These are phyloP conservation scores for Parasteatoda lunata DNA, from an alignment of 2,888 invertebrate genomes.

Conservation along the genomic window DNA sequence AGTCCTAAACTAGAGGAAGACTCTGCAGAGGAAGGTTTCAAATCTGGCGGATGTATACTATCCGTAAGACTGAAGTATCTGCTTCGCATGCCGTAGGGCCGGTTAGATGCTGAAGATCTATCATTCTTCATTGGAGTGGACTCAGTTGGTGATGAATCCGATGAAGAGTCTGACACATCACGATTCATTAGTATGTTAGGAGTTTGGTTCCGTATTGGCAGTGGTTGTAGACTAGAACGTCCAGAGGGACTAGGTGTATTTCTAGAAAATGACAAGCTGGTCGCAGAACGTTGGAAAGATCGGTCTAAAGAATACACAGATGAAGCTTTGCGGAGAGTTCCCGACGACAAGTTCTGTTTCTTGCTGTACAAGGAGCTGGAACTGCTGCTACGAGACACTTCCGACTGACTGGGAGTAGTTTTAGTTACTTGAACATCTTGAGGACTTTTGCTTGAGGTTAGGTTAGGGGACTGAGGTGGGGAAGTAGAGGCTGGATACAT, in stretches of 20 bases:
- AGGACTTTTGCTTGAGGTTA: slow-evolving; percentile 12
- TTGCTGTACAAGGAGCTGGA: slow-evolving; percentile 65
- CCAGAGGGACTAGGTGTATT: slow-evolving; percentile 25
- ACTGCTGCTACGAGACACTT: slow-evolving; percentile 69
- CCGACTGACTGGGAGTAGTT: slow-evolving; percentile 1
- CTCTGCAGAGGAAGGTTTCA: slow-evolving; percentile 1
- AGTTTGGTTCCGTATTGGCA: slow-evolving; percentile 43
- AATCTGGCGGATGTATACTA: slow-evolving; percentile 13
- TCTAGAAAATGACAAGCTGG: slow-evolving; percentile 36
- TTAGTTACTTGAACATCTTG: slow-evolving; percentile 3
- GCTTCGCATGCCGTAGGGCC: slow-evolving; percentile 23
- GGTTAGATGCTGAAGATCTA: slow-evolving; percentile 10
- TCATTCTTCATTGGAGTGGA: slow-evolving; percentile 48
- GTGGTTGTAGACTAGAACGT: slow-evolving; percentile 36
- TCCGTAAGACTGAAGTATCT: slow-evolving; percentile 51
- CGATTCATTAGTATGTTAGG: slow-evolving; percentile 24
- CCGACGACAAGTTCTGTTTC: slow-evolving; percentile 21
- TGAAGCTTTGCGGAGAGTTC: slow-evolving; percentile 49
- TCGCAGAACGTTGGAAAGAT: slow-evolving; percentile 32
- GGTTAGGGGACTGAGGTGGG: slow-evolving; percentile 55
- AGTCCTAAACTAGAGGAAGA: slow-evolving; percentile 23
- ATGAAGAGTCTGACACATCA: slow-evolving; percentile 69
- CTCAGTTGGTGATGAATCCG: slow-evolving; percentile 70
- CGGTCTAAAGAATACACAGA: slow-evolving; percentile 63
- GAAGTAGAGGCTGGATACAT: slow-evolving; percentile 36